A percentile compares a stretch with the other conserved stretches of the same genome.
Evolutionary conservation across 2,888 invertebrate genomes (phyloP).

Genomic region (Lithodes maja): DNA sequence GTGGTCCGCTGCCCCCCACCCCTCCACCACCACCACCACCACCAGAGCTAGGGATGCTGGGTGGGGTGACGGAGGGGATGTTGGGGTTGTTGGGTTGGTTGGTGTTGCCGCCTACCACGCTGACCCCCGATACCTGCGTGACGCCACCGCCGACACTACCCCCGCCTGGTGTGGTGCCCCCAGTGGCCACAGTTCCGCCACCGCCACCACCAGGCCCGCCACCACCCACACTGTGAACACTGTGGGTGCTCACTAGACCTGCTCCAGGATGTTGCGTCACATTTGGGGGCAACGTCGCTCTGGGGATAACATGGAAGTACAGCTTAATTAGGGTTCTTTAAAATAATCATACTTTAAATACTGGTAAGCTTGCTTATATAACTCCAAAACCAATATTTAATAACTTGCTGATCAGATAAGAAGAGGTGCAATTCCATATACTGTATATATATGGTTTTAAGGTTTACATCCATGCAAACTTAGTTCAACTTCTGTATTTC

Average conservation of each 20-base stretch:
- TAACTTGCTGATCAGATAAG: background rate
- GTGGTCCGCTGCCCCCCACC: conserved; percentile 17
- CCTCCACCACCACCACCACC: conserved; percentile 4
- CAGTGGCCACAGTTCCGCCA: conserved; percentile 30
- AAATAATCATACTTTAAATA: too few species aligned
- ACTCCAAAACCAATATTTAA: too few species aligned
- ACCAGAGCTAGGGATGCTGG: background rate
- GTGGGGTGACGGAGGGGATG: conserved; percentile 25
- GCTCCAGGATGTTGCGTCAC: conserved; percentile 57
- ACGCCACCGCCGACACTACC: conserved; percentile 14
- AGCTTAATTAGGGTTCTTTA: too few species aligned
- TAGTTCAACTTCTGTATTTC: too few species aligned
- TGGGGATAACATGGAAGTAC: background rate
- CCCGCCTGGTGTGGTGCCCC: conserved; percentile 9
- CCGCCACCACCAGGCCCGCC: conserved; percentile 32
- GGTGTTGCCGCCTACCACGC: conserved; percentile 67
- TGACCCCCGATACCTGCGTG: conserved; percentile 48
- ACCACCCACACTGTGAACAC: conserved; percentile 51
- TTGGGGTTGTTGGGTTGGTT: conserved; percentile 34
- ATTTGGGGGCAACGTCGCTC: conserved; percentile 41
- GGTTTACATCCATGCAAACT: too few species aligned
- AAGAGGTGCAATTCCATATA: background rate
- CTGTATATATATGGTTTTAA: too few species aligned
- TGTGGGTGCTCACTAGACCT: conserved; percentile 56
- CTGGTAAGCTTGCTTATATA: too few species aligned